Conservation (phyloP, 2,888 invertebrate species). For the Conops quadrifasciatus region DNA sequence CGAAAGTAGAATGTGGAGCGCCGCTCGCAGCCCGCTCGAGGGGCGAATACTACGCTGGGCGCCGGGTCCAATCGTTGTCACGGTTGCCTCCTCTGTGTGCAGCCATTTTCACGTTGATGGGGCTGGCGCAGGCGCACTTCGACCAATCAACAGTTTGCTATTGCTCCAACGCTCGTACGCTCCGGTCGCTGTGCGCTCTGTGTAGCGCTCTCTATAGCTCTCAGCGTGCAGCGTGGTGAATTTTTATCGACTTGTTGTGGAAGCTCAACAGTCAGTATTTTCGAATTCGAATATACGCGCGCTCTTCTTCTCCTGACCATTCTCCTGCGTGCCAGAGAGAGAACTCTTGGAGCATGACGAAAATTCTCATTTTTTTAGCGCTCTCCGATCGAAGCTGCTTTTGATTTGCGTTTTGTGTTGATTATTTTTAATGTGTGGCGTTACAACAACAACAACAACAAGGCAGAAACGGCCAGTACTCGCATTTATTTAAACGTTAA, state of each 20-base stretch:
- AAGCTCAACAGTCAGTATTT: constrained; percentile 29
- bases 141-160: constrained; percentile 64
- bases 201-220: too few relatives aligned
- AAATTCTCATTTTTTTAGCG: not conserved
- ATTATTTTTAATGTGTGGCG: not conserved
- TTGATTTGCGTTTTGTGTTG: not conserved
- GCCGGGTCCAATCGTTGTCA: constrained; percentile 53
- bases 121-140: constrained; percentile 64
- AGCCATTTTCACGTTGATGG: constrained; percentile 62
- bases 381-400: not conserved
- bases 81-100: constrained; percentile 62
- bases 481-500: not conserved
- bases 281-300: constrained; percentile 23
- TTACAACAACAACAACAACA: not conserved
- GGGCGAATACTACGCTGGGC: constrained; percentile 42
- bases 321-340: constrained; percentile 31
- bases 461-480: not conserved
- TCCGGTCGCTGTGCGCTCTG: not conserved
- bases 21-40: constrained; percentile 15
- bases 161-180: constrained; percentile 1
- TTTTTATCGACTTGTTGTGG: constrained; percentile 32
- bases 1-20: constrained; percentile 38
- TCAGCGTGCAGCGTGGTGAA: too few relatives aligned
- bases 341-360: constrained; percentile 31
- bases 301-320: constrained; percentile 11